Evolutionary conservation across 2,888 invertebrate genomes (phyloP), one percentile per base, ranked within the genome.

Genomic region (Blomia tropicalis): DNA sequence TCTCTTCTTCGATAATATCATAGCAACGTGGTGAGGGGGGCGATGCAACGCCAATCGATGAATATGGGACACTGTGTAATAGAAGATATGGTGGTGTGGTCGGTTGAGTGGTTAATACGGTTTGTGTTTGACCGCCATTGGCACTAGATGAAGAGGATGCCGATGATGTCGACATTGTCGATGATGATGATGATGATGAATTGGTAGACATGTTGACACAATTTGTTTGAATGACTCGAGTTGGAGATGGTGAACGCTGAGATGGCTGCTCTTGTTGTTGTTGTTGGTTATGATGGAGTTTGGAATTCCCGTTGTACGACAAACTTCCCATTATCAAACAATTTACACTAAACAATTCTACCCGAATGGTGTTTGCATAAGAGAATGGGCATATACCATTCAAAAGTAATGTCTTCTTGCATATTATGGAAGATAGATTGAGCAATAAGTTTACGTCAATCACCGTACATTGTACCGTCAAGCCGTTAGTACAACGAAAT

Each of bases 1-100:
- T 56, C 19, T 56, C 56, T 14, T 56, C 56, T 31, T 56, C 56
- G 27, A 47, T 47, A 19, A 47, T 47, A n/a, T 47, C 51, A n/a
- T 47, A 47, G 22, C 51, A 47, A 14, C 51, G 51, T 11, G 51
- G 51, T 11, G 51, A 47, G 7, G 51, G 51, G 7, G 51, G 51
- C 27, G 51, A 47, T 22, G 51, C 51, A n/a, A 47, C 51, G 11
- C 51, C 51, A 47, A 47, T 47, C 14, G 51, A 7, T 7, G 51
- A 47, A 27, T 47, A 47, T 22, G 51, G 51, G n/a, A 27, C 11
- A 47, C 23, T 47, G 51, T 47, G 51, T n/a, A 47, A n/a, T 22
- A n/a, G 51, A 11, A 47, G 51, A n/a, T 47, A 47, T 7, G 51
- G 51, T 47, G 51, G 27, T 7, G 22, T 47, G 23, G 51, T 11